Percentiles rank a stretch among this genome's conserved stretches.
Evolutionary conservation across 2,113 vertebrate genomes (phyloP).

Genomic region (Bolborhynchus lineola): DNA sequence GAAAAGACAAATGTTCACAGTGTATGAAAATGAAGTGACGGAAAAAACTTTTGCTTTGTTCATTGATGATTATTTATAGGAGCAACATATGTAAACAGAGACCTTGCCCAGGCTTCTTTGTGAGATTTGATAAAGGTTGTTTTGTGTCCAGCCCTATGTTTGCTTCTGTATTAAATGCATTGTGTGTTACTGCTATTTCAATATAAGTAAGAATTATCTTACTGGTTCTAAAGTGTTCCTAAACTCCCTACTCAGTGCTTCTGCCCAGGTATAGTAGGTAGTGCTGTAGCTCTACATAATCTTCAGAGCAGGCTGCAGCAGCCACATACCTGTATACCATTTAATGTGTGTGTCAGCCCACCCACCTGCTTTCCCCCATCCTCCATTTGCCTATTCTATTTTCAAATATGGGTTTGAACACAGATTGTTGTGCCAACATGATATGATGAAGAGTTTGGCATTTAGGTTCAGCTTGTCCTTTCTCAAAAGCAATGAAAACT

Average conservation of each 20-base stretch:
- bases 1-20: background rate
- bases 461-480: background rate
- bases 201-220: background rate
- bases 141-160: background rate
- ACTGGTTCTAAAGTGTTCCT: background rate
- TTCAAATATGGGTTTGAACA: background rate
- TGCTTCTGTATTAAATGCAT: background rate
- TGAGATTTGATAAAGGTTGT: background rate
- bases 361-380: background rate
- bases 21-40: background rate
- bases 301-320: background rate
- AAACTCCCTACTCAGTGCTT: fast-evolving
- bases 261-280: background rate
- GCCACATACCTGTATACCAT: background rate
- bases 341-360: fast-evolving
- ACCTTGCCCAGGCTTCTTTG: background rate
- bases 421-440: background rate
- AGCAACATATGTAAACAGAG: background rate
- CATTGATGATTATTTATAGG: background rate
- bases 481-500: background rate
- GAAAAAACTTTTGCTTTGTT: background rate
- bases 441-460: background rate
- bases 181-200: background rate
- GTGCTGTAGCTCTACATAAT: fast-evolving
- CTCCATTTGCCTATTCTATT: background rate